Percentiles rank a stretch among this genome's conserved stretches.
Conservation (phyloP, 2,113 vertebrate genomes). For the Tragelaphus buxtoni region DNA sequence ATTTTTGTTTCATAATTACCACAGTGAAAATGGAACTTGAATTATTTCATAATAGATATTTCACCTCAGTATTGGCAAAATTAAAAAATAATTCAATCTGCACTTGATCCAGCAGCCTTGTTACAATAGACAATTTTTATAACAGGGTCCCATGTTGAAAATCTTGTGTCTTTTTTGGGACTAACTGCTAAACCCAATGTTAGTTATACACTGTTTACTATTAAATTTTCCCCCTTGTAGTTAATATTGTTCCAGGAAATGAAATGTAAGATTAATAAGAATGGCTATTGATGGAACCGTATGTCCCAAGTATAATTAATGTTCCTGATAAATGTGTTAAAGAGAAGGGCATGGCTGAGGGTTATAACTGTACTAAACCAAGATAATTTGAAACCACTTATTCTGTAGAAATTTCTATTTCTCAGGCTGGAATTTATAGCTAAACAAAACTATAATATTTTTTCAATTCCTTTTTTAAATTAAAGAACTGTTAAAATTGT, state of each 20-base stretch:
- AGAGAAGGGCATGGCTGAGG: neutral
- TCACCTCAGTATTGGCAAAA: neutral
- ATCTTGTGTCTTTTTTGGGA: neutral
- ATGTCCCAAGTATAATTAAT: constrained; percentile 43
- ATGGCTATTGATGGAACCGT: neutral
- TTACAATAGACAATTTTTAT: neutral
- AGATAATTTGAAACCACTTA: neutral
- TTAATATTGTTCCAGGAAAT: constrained; percentile 60
- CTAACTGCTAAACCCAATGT: neutral
- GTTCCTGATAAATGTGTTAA: constrained; percentile 20
- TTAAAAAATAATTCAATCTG: neutral
- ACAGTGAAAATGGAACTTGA: constrained; percentile 4
- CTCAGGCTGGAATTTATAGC: neutral
- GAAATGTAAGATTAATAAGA: constrained; percentile 68
- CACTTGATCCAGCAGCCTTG: neutral
- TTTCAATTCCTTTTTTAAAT: neutral
- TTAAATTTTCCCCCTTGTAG: constrained; percentile 9
- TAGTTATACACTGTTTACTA: constrained; percentile 47
- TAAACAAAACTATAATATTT: neutral
- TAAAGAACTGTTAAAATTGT: neutral
- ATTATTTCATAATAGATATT: constrained; percentile 37
- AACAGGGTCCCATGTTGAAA: neutral
- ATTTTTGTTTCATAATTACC: constrained; percentile 33
- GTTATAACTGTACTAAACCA: neutral
- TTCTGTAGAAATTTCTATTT: neutral